Conservation (phyloP, 2,113 vertebrate genomes). For the Struthio camelus region DNA sequence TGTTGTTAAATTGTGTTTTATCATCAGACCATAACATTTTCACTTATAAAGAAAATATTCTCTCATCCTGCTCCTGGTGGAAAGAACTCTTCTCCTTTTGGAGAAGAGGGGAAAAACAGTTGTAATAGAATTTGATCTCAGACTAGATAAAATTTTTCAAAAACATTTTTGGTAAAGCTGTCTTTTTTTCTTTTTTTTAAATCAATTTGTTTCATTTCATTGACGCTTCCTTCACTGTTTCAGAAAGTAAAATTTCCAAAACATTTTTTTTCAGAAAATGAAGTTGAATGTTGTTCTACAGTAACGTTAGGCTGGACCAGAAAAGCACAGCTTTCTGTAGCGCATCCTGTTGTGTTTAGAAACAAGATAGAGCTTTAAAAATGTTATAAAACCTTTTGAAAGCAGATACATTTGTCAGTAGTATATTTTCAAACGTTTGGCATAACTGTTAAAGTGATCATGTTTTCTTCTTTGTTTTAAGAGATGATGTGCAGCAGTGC, state of each 20-base stretch:
- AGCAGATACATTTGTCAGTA: neutral
- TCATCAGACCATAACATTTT: neutral
- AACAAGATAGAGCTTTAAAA: neutral
- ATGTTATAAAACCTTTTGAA: neutral
- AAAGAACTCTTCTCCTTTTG: neutral
- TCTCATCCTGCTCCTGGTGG: neutral
- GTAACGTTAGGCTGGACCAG: neutral
- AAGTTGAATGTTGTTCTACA: neutral
- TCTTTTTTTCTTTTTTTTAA: neutral
- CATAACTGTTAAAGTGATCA: neutral
- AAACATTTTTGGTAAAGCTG: neutral
- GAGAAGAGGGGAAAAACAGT: neutral
- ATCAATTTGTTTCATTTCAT: neutral
- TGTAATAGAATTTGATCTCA: neutral
- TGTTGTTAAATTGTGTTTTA: neutral
- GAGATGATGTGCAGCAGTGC: slow-evolving; percentile 96
- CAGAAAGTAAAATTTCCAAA: neutral
- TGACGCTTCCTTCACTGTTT: neutral
- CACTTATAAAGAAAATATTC: neutral
- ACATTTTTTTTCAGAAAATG: neutral
- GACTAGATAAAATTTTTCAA: neutral
- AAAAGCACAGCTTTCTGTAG: neutral
- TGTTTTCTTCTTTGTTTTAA: slow-evolving; percentile 62
- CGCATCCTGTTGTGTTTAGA: neutral
- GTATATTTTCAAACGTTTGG: neutral